Conservation (phyloP, 1,140 invertebrate genomes). For the Ectropis grisescens region DNA sequence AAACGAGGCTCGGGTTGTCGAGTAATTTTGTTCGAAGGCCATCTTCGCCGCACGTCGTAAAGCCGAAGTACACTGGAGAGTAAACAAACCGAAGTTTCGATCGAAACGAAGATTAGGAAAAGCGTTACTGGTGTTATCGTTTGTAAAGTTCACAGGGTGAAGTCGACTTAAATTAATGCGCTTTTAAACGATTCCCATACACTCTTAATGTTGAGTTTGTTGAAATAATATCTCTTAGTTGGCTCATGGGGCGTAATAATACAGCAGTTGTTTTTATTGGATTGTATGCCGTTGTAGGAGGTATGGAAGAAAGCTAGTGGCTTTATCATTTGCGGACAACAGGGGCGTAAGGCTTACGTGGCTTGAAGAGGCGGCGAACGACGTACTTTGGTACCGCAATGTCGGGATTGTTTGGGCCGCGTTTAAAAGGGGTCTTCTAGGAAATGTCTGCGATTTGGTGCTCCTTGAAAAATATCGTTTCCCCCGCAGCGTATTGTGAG, state of each 20-base stretch:
- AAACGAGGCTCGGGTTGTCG: conserved; percentile 32
- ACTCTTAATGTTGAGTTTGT: no score
- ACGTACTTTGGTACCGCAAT: conserved; percentile 18
- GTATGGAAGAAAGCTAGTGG: conserved; percentile 30
- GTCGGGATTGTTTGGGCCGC: conserved; percentile 21
- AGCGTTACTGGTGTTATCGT: conserved; percentile 40
- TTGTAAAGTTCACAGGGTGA: conserved; percentile 25
- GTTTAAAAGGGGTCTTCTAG: conserved; percentile 14
- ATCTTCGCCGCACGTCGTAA: conserved; percentile 30
- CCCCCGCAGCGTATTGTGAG: conserved; percentile 10
- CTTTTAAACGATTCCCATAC: conserved; percentile 4
- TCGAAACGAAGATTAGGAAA: conserved; percentile 47
- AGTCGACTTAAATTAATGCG: conserved; percentile 15
- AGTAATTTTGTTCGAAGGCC: conserved; percentile 43
- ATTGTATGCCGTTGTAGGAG: conserved; percentile 14
- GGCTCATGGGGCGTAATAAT: conserved; percentile 11
- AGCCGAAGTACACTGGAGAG: conserved; percentile 34
- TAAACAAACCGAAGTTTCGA: conserved; percentile 51
- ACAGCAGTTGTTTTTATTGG: conserved; percentile 1
- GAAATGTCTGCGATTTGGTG: conserved; percentile 20
- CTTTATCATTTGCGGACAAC: conserved; percentile 59
- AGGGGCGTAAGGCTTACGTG: conserved; percentile 36
- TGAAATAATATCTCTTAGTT: not conserved
- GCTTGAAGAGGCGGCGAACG: conserved; percentile 20
- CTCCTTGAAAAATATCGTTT: conserved; percentile 25